Evolutionary conservation across 1,140 invertebrate genomes (phyloP).

Genomic region (Seison nebaliae): DNA sequence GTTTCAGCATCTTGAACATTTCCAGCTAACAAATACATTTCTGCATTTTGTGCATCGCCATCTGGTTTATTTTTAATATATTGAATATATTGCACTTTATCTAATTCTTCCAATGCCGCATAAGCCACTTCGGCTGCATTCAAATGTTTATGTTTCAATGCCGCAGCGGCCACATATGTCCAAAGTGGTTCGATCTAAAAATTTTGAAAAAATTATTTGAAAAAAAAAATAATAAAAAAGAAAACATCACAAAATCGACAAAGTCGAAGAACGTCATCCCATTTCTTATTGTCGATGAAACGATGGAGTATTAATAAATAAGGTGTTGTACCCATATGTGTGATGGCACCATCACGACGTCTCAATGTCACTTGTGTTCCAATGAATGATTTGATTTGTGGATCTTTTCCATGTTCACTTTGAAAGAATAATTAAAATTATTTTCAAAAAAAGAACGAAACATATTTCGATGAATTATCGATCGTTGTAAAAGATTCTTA

Average conservation of each 20-base stretch:
- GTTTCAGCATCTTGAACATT: conserved; percentile 51
- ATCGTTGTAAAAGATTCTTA: conserved; percentile 39
- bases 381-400: conserved; percentile 44
- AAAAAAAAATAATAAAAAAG: conserved; percentile 12
- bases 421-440: conserved; percentile 15
- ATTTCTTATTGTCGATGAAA: conserved; percentile 37
- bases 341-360: conserved; percentile 40
- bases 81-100: conserved; percentile 66
- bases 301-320: conserved; percentile 39
- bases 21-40: conserved; percentile 49
- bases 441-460: neutral
- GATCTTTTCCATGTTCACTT: conserved; percentile 51
- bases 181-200: conserved; percentile 46
- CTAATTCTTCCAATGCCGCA: conserved; percentile 57
- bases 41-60: conserved; percentile 43
- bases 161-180: conserved; percentile 60
- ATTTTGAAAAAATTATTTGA: neutral
- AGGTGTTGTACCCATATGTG: conserved; percentile 38
- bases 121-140: conserved; percentile 67
- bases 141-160: conserved; percentile 47
- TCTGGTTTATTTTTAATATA: conserved; percentile 41
- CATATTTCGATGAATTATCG: conserved; percentile 38
- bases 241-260: conserved; percentile 47
- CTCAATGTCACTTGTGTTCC: conserved; percentile 48
- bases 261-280: conserved; percentile 46